Evolutionary conservation across 2,888 invertebrate species (phyloP).

Genomic region (Pteria penguin): DNA sequence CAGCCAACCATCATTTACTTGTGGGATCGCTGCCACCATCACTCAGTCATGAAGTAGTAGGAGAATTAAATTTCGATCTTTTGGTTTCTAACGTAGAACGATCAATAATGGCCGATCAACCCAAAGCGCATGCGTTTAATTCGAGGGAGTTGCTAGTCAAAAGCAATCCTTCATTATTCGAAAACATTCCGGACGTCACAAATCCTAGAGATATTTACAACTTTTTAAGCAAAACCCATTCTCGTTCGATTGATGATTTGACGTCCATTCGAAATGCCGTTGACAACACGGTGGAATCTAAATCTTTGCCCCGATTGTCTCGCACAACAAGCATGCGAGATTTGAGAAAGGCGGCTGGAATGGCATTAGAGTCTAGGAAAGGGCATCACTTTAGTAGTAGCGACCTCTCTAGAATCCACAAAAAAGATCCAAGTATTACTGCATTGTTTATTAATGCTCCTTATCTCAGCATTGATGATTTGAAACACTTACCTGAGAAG

Average conservation of each 20-base stretch:
- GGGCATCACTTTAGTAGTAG: constrained; percentile 24
- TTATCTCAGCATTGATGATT: constrained; percentile 17
- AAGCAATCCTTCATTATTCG: constrained; percentile 51
- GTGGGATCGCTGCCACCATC: no score
- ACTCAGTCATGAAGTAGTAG: background rate
- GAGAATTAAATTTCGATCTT: constrained; percentile 49
- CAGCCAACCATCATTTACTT: no score
- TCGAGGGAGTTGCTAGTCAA: constrained; percentile 51
- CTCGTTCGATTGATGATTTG: constrained; percentile 16
- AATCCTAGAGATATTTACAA: constrained; percentile 58
- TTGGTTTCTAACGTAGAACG: constrained; percentile 55
- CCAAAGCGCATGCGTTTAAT: constrained; percentile 32
- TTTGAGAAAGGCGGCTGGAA: constrained; percentile 15
- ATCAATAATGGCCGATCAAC: constrained; percentile 51
- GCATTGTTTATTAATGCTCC: constrained; percentile 35
- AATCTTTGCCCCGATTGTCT: constrained; percentile 8
- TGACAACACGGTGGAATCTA: background rate
- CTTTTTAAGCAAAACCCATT: constrained; percentile 42
- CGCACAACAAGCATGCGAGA: constrained; percentile 34
- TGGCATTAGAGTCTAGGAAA: constrained; percentile 4
- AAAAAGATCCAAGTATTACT: constrained; percentile 32
- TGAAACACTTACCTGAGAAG: constrained; percentile 11
- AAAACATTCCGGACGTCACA: constrained; percentile 44
- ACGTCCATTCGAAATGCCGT: background rate
- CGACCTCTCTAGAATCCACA: constrained; percentile 20